Percentiles rank a stretch among this genome's conserved stretches.
Evolutionary conservation across 2,113 vertebrate genomes (phyloP).

Genomic region (Equus quagga): DNA sequence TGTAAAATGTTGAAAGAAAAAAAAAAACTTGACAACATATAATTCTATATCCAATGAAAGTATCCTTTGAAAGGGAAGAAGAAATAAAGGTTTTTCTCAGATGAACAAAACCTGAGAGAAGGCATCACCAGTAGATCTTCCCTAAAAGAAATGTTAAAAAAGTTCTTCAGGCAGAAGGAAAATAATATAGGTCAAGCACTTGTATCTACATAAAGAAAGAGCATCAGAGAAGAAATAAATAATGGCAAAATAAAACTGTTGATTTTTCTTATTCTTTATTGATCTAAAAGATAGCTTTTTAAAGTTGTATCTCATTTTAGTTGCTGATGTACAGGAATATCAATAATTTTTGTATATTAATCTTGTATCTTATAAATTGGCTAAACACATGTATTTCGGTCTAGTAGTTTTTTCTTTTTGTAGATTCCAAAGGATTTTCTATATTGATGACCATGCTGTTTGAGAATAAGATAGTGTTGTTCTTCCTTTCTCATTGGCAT

Average conservation of each 20-base stretch:
- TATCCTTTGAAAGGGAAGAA: too few relatives aligned
- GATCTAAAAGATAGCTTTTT: not conserved
- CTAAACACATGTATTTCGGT: not conserved
- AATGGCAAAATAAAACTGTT: not conserved
- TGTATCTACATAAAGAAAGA: not conserved
- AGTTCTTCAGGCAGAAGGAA: too few relatives aligned
- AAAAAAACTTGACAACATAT: not conserved
- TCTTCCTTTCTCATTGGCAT: not conserved
- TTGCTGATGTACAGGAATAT: not conserved
- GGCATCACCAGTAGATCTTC: too few relatives aligned
- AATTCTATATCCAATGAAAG: not conserved
- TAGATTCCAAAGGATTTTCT: not conserved
- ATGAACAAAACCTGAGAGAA: too few relatives aligned
- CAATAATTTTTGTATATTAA: not conserved
- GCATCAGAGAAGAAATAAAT: not conserved
- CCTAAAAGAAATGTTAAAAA: too few relatives aligned
- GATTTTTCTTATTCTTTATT: not conserved
- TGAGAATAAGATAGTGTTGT: not conserved
- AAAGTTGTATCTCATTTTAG: not conserved
- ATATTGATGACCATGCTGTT: too few relatives aligned
- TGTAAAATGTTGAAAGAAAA: not conserved
- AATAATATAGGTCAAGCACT: too few relatives aligned
- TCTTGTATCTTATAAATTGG: not conserved
- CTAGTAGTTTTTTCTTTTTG: not conserved
- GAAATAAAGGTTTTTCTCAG: too few relatives aligned